Percentiles rank a stretch among this genome's conserved stretches.
These are phyloP conservation scores for Micoletzkya japonica DNA, from an alignment of 2,888 invertebrate genomes.

Conservation along the genomic window DNA sequence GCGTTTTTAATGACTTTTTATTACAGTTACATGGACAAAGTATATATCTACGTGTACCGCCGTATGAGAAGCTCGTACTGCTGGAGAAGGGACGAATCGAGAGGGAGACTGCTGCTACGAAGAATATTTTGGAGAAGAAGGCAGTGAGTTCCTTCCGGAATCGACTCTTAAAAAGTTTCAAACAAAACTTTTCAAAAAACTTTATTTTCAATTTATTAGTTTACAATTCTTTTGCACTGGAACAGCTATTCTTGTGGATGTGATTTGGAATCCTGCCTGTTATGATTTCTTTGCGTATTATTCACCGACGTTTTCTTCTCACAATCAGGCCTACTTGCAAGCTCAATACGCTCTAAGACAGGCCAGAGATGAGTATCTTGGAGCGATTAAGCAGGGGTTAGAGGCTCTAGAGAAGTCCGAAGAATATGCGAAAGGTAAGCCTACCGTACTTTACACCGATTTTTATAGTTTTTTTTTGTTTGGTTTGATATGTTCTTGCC, in stretches of 20 bases:
- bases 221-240: too few relatives aligned
- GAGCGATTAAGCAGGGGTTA: constrained; percentile 1
- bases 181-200: too few relatives aligned
- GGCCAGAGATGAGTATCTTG: not conserved
- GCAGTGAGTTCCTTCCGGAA: too few relatives aligned
- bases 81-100: not conserved
- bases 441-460: not conserved
- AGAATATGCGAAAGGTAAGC: constrained; percentile 8
- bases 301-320: not conserved
- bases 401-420: not conserved
- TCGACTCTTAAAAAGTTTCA: too few relatives aligned
- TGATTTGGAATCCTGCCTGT: too few relatives aligned
- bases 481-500: not conserved
- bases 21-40: not conserved
- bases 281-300: not conserved
- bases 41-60: constrained; percentile 1
- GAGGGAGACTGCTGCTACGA: not conserved
- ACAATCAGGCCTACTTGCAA: constrained; percentile 7
- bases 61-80: constrained; percentile 1
- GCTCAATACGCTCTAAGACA: not conserved
- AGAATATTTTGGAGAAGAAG: not conserved
- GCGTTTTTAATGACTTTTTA: not conserved
- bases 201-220: too few relatives aligned
- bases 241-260: too few relatives aligned
- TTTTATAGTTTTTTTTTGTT: not conserved